Percentiles rank a stretch among this genome's conserved stretches.
Conservation (phyloP, 2,113 vertebrate species). For the Hyla sarda region DNA sequence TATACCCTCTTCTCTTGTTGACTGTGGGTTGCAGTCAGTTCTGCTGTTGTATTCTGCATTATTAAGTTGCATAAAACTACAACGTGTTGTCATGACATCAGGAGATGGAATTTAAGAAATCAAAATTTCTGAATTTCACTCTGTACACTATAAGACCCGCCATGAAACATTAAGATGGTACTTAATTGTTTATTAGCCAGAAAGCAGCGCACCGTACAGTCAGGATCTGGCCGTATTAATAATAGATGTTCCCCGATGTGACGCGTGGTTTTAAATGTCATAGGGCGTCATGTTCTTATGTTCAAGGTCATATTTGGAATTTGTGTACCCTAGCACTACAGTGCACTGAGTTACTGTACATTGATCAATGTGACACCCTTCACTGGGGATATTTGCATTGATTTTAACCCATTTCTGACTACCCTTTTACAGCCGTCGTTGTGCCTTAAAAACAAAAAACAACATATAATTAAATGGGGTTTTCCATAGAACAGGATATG, state of each 20-base stretch:
- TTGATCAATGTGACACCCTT: not conserved
- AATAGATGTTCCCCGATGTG: not conserved
- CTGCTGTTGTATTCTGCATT: slow-evolving; percentile 23
- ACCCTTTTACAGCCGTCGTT: not conserved
- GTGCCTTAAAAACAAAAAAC: not conserved
- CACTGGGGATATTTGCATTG: not conserved
- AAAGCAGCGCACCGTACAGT: not conserved
- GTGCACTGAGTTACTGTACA: not conserved
- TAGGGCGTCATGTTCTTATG: not conserved
- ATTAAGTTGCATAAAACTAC: slow-evolving; percentile 32
- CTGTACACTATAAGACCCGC: not conserved
- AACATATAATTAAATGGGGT: too few species aligned
- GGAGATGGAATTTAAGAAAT: not conserved
- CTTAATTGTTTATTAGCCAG: not conserved
- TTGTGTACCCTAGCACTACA: not conserved
- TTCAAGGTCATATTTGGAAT: not conserved
- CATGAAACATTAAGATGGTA: not conserved
- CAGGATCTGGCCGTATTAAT: not conserved
- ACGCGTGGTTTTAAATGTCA: not conserved
- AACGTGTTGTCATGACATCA: slow-evolving; percentile 19
- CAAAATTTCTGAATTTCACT: not conserved
- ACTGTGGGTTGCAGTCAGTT: not conserved
- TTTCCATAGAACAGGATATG: too few species aligned
- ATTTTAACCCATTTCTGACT: not conserved
- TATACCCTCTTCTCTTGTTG: slow-evolving; percentile 9